Evolutionary conservation across 2,797 vertebrate species (phyloP).

Genomic region (Mastacembelus armatus): DNA sequence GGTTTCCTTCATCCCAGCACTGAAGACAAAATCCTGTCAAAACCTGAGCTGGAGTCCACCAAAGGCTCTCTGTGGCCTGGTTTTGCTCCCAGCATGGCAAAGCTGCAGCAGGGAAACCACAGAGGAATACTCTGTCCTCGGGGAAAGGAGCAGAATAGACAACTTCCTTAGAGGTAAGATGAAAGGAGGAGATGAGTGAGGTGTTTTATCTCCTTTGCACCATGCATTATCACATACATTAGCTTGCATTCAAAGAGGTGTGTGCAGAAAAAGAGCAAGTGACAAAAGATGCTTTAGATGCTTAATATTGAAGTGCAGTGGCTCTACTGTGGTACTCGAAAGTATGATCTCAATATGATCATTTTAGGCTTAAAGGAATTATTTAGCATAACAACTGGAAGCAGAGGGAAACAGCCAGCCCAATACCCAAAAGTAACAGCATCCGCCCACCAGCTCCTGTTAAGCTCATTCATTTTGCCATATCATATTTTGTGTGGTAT

Average conservation of each 20-base stretch:
- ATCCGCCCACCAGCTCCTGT: too few relatives aligned
- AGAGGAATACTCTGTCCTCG: conserved; percentile 51
- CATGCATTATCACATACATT: neutral
- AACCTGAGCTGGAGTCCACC: conserved; percentile 68
- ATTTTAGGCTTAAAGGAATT: neutral
- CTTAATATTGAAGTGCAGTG: neutral
- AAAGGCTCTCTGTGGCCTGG: conserved; percentile 50
- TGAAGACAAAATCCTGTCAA: conserved; percentile 74
- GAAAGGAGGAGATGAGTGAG: conserved; percentile 8
- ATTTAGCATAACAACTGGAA: neutral
- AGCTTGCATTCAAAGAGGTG: neutral
- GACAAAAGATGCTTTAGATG: neutral
- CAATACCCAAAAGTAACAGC: too few relatives aligned
- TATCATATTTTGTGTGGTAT: too few relatives aligned
- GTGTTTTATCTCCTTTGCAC: conserved; percentile 4
- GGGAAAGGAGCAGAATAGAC: conserved; percentile 28
- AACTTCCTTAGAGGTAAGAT: conserved; percentile 29
- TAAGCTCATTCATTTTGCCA: too few relatives aligned
- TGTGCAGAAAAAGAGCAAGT: neutral
- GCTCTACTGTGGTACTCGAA: neutral
- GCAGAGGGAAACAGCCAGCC: too few relatives aligned
- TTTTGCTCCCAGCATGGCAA: conserved; percentile 54
- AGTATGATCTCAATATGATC: neutral
- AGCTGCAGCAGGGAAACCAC: conserved; percentile 40
- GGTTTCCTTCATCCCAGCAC: conserved; percentile 68